A percentile compares a stretch with the other conserved stretches of the same genome.
These are phyloP conservation scores for Paracyprichromis sp. DNA, from an alignment of 2,113 vertebrate species.

Conservation along the genomic window DNA sequence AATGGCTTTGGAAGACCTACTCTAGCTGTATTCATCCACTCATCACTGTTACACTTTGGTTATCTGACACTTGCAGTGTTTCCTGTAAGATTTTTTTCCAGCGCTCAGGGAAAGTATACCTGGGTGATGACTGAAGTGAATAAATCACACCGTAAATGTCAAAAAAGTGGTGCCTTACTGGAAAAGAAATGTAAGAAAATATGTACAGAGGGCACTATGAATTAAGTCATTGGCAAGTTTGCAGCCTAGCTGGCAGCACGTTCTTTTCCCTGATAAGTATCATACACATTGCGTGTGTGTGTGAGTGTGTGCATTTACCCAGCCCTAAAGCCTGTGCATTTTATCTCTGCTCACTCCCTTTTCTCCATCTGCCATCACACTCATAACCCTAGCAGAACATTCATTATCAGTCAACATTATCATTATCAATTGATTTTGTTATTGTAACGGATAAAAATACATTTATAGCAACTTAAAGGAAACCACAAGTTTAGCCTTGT, in stretches of 20 bases:
- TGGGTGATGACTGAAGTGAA: neutral
- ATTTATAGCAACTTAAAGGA: neutral
- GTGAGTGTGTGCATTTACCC: neutral
- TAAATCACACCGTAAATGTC: neutral
- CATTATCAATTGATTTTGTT: neutral
- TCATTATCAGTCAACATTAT: neutral
- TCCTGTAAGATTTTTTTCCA: neutral
- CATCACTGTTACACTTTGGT: slow-evolving; percentile 26
- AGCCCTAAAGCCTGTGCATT: neutral
- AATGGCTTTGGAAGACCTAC: slow-evolving; percentile 12
- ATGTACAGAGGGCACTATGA: neutral
- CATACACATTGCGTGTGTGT: neutral
- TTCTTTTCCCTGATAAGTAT: neutral
- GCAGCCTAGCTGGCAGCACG: neutral
- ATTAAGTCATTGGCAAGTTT: neutral
- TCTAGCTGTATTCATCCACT: slow-evolving; percentile 13
- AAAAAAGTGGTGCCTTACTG: accelerated
- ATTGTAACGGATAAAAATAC: neutral
- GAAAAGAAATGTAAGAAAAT: neutral
- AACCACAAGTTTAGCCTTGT: neutral
- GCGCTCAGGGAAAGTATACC: neutral
- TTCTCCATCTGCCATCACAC: neutral
- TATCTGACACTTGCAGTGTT: neutral
- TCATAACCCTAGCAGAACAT: neutral
- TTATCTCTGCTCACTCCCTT: neutral